Evolutionary conservation across 2,888 invertebrate species (phyloP), one percentile per base, ranked within the genome.

Genomic region (Axea sp.): DNA sequence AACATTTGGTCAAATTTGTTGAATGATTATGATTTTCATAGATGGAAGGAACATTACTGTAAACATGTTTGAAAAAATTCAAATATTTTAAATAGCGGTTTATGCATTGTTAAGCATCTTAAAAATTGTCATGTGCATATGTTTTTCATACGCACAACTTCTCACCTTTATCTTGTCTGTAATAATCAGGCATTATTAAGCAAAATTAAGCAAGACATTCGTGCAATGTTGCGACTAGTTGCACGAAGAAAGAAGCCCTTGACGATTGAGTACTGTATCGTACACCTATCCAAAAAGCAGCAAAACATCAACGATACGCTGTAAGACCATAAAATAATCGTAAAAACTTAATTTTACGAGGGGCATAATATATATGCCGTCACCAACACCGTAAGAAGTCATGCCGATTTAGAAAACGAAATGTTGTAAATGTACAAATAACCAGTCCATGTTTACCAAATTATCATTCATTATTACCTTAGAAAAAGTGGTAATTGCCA

Each of bases 271-370:
- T 78, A 78, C 76, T 78, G 75, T 75, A 73, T 77, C 73, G 51
- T 49, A 49, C 64, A 57, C 51, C 62, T 68, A 68, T 60, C 78
- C 81, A 78, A 82, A 81, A 82, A 79, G 82, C 62, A 60, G 73
- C 64, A 64, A 80, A n/a, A 80, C 83, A 85, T 84, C 82, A 81
- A 81, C 82, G 83, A 80, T 81, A 83, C 83, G 84, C 81, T 82
- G 83, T 69, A 73, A 84, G 83, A 85, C 86, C 88, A 87, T 88
- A 88, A 88, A 88, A 86, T 82, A 85, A 85, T 86, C 87, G 86
- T 88, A 88, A 88, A 88, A 87, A 87, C 83, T 87, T 88, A 88
- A 88, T 88, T 88, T 88, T 88, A 88, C 83, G 88, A 87, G 87
- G 84, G 84, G 83, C 84, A 84, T 86, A 87, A 87, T 87, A 87